Percentiles rank a stretch among this genome's conserved stretches.
Evolutionary conservation across 1,140 invertebrate genomes (phyloP).

Genomic region (Acyrthosiphon pisum): DNA sequence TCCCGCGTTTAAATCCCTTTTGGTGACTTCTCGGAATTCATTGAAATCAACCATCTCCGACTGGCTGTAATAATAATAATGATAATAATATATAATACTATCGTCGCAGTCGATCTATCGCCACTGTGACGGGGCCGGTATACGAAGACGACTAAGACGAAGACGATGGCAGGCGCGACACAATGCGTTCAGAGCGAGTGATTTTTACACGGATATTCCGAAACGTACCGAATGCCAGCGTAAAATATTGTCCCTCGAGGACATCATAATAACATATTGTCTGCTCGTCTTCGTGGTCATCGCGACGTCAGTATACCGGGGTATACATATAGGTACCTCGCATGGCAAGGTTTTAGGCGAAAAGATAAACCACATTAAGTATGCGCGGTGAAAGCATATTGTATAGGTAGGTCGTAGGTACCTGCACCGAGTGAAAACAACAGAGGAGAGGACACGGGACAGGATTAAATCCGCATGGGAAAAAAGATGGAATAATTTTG

Average conservation of each 20-base stretch:
- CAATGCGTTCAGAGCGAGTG: background rate
- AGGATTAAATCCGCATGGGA: background rate
- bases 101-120: conserved; percentile 8
- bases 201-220: background rate
- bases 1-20: conserved; percentile 45
- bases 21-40: conserved; percentile 50
- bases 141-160: background rate
- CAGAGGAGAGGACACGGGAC: no score
- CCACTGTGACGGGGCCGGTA: background rate
- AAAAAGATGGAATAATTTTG: background rate
- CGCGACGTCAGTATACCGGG: background rate
- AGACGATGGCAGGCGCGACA: background rate
- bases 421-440: background rate
- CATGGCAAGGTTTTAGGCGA: no score
- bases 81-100: background rate
- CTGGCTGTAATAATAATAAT: background rate
- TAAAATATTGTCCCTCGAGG: background rate
- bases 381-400: no score
- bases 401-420: background rate
- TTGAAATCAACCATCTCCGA: conserved; percentile 14
- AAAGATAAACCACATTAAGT: no score
- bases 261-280: conserved; percentile 2
- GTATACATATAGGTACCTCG: no score
- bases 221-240: background rate
- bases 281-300: background rate